Conservation (phyloP, 2,797 vertebrate genomes). For the Tolypeutes matacus region DNA sequence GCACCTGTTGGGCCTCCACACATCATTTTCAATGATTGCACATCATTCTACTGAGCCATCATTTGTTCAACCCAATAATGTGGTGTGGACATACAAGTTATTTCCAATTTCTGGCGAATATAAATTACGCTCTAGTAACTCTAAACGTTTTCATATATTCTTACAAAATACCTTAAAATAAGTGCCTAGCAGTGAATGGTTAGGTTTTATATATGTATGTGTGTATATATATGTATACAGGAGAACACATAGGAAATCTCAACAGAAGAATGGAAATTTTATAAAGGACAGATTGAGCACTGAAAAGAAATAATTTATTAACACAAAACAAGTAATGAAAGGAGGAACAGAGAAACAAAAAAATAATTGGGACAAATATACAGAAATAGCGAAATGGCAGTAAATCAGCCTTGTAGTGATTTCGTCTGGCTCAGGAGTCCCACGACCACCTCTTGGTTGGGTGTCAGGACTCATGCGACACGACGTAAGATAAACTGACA, state of each 20-base stretch:
- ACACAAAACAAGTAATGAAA: not conserved
- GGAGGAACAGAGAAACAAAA: not conserved
- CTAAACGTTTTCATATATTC: not conserved
- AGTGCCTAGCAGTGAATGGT: not conserved
- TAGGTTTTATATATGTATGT: not conserved
- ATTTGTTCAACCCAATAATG: not conserved
- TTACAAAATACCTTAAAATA: not conserved
- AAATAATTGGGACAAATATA: not conserved
- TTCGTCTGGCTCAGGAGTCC: not conserved
- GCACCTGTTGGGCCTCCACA: not conserved
- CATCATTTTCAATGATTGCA: not conserved
- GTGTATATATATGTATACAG: no score
- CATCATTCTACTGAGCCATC: not conserved
- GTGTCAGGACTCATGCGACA: no score
- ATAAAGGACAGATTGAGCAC: not conserved
- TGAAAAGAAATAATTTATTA: not conserved
- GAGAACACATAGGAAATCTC: no score
- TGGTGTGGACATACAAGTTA: not conserved
- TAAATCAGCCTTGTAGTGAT: not conserved
- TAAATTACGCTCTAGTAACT: not conserved
- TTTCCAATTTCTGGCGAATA: not conserved
- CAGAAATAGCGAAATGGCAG: not conserved
- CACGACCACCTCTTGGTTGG: no score
- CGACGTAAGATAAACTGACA: not conserved
- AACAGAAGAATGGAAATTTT: not conserved